Evolutionary conservation across 2,888 invertebrate genomes (phyloP), one percentile per base, ranked within the genome.

Genomic region (Graphium colonna): DNA sequence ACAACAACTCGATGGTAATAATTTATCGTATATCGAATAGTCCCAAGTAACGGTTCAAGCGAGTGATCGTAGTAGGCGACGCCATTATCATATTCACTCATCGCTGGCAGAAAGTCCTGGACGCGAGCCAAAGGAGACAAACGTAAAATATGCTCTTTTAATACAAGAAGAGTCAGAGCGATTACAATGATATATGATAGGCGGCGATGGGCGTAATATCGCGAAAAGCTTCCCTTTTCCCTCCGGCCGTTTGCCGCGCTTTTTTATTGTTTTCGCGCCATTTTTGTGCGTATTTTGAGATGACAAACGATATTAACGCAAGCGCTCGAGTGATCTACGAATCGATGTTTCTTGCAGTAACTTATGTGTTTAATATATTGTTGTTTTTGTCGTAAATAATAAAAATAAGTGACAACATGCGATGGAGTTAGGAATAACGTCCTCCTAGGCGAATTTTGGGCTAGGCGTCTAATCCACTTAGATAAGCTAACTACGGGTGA

Each of bases 101-200:
- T 70, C 68, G 63, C 60, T 60, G 59, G 63, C 67, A 50, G 52
- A 47, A 59, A 58, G 53, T 58, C 56, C 60, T 77, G 75, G 73
- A 66, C 53, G 40, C 50, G 48, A 54, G 75, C 74, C 74, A 74
- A 62, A 57, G 40, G 41, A 52, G 53, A 49, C 61, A 67, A 64
- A 67, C 63, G 64, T 69, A 69, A 77, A 72, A 74, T 69, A 77
- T 68, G 63, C 58, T 61, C 68, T 73, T 71, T 71, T 77, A 76
- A 76, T 76, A 71, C 67, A 58, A 61, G 62, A 62, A 68, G 66
- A 69, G 62, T 65, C 72, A 73, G 73, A 73, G 50, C 69, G 71
- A 77, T 77, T 74, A 75, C 60, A 59, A 62, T 73, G 74, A 76
- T 73, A 69, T 72, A 78, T 47, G 57, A 55, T 56, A 56, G 61